Conservation (phyloP, 2,888 invertebrate species). For the Sussaba pulchella region DNA sequence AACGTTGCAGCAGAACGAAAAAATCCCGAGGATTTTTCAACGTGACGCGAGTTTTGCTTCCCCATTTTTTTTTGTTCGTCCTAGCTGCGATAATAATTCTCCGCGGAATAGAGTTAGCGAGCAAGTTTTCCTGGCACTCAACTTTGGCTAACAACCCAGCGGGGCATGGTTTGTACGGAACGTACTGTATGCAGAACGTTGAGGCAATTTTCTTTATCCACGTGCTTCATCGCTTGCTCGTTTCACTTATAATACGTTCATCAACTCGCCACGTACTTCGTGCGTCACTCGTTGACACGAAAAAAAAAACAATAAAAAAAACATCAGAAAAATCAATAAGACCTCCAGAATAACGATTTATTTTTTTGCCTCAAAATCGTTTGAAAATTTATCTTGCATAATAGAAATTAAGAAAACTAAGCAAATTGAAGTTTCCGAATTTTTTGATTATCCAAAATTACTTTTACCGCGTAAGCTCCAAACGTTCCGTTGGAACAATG, state of each 20-base stretch:
- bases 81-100: conserved; percentile 50
- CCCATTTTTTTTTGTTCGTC: conserved; percentile 10
- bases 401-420: background rate
- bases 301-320: background rate
- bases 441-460: background rate
- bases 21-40: conserved; percentile 59
- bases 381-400: background rate
- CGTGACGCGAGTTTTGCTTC: conserved; percentile 53
- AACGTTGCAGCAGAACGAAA: background rate
- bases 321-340: conserved; percentile 26
- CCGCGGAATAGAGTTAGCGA: conserved; percentile 14
- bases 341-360: conserved; percentile 15
- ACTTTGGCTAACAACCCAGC: conserved; percentile 28
- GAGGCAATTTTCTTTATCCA: conserved; percentile 62
- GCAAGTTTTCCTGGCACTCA: conserved; percentile 36
- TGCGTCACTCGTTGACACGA: conserved; percentile 46
- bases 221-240: conserved; percentile 55
- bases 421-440: background rate
- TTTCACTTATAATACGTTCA: conserved; percentile 50
- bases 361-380: conserved; percentile 17
- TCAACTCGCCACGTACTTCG: conserved; percentile 53
- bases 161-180: conserved; percentile 1
- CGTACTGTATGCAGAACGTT: conserved; percentile 13
- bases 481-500: background rate
- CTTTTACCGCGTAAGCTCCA: background rate